Evolutionary conservation across 2,797 vertebrate genomes (phyloP).

Genomic region (Sibirionetta formosa): DNA sequence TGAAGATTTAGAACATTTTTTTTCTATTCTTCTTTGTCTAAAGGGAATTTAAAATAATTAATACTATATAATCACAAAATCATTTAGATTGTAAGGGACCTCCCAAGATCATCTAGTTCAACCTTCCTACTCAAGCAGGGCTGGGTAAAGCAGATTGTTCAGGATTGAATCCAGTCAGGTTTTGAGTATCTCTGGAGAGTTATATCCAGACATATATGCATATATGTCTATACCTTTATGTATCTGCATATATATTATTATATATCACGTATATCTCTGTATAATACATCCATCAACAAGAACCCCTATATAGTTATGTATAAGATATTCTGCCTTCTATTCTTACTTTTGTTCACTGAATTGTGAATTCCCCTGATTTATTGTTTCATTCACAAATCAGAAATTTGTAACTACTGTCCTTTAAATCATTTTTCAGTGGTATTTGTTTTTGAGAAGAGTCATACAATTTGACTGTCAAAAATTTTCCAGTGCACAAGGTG

Average conservation of each 20-base stretch:
- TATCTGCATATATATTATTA: neutral
- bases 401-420: neutral
- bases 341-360: neutral
- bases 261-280: no score
- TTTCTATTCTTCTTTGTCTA: neutral
- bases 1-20: neutral
- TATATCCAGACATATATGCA: neutral
- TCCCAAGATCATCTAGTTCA: neutral
- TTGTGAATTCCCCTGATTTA: neutral
- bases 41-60: neutral
- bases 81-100: neutral
- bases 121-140: neutral
- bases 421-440: neutral
- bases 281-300: neutral
- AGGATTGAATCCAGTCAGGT: neutral
- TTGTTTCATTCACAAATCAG: neutral
- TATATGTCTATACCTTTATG: no score
- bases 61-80: neutral
- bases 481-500: neutral
- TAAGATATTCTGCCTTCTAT: neutral
- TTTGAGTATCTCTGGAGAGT: neutral
- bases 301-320: neutral
- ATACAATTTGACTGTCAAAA: neutral
- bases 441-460: rapidly evolving
- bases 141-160: neutral